A percentile compares a stretch with the other conserved stretches of the same genome.
phyloP scores from a whole-genome alignment of 2,113 vertebrate genomes.

The Otolemur garnettii region DNA sequence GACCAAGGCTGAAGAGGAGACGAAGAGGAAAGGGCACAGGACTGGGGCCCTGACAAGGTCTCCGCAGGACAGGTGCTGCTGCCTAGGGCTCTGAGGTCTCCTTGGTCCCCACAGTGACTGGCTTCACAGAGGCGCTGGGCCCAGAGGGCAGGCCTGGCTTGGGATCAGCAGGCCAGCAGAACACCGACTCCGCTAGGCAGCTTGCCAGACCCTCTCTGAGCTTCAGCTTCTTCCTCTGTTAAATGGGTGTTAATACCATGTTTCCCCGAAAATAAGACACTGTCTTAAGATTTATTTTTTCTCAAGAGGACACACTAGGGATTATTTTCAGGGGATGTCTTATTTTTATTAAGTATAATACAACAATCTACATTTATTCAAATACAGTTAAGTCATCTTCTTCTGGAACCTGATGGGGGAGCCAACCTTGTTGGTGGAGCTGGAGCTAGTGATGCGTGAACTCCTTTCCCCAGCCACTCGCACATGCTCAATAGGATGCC shows the following conservation, averaged over 20 bases:
- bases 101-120: not conserved
- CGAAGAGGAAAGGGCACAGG: not conserved
- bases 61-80: not conserved
- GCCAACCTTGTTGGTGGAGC: too few relatives aligned
- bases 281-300: too few relatives aligned
- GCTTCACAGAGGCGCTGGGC: rapidly evolving
- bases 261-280: too few relatives aligned
- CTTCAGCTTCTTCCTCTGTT: not conserved
- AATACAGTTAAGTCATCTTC: too few relatives aligned
- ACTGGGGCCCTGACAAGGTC: not conserved
- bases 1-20: not conserved
- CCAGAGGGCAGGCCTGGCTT: not conserved
- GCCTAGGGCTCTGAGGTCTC: not conserved
- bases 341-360: too few relatives aligned
- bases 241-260: not conserved
- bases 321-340: too few relatives aligned
- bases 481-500: too few relatives aligned
- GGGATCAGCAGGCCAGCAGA: not conserved
- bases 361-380: too few relatives aligned
- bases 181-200: not conserved
- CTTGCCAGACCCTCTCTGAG: not conserved
- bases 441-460: too few relatives aligned
- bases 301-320: too few relatives aligned
- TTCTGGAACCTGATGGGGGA: too few relatives aligned
- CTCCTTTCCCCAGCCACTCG: too few relatives aligned